Conservation (phyloP, 37 sponge, comb jelly and placozoan species). For the Tethya wilhelma region DNA sequence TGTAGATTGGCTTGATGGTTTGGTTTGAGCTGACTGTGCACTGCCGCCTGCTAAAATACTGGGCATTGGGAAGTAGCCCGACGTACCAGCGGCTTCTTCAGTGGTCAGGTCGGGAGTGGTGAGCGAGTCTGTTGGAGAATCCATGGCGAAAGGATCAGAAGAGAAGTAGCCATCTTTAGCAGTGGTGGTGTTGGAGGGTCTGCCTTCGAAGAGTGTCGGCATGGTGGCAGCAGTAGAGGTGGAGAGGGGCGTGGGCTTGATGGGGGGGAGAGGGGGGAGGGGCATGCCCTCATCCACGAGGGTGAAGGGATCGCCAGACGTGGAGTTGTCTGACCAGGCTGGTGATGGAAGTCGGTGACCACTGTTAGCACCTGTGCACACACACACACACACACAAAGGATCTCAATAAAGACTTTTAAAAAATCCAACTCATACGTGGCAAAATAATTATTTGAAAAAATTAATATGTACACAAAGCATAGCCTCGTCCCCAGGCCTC, state of each 20-base stretch:
- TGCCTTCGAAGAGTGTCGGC: slow-evolving; percentile 1
- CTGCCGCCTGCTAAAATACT: neutral
- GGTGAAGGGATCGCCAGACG: neutral
- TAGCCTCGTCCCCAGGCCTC: no score
- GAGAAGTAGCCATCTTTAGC: neutral
- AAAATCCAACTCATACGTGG: no score
- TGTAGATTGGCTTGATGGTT: no score
- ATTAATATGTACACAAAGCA: no score
- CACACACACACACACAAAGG: no score
- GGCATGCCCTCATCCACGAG: neutral
- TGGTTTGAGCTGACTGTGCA: no score
- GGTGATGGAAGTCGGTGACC: no score
- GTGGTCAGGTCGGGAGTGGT: neutral
- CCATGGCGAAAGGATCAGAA: neutral
- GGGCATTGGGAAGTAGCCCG: slow-evolving; percentile 1
- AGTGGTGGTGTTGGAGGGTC: neutral
- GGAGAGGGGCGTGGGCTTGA: neutral
- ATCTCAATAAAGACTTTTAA: no score
- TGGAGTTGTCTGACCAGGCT: no score
- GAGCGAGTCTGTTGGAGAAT: neutral
- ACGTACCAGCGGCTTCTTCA: neutral
- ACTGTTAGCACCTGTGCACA: no score
- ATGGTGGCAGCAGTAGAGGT: neutral
- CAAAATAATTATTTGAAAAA: no score
- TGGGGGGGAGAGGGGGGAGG: neutral